A percentile compares a stretch with the other conserved stretches of the same genome.
phyloP scores from a whole-genome alignment of 2,888 invertebrate genomes.

The Chydorus sphaericus region DNA sequence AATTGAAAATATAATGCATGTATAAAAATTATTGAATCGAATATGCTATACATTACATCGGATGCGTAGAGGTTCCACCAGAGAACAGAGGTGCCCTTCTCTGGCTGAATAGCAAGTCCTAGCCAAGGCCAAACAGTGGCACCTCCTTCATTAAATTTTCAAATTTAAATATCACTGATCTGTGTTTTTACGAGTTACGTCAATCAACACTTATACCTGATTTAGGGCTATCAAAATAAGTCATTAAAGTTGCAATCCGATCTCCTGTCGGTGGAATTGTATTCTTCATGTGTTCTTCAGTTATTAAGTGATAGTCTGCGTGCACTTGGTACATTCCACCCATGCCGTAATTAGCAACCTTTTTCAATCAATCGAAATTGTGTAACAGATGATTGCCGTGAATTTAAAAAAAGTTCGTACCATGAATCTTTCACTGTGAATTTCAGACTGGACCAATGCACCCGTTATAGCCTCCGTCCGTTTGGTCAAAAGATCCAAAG shows the following conservation, averaged over 20 bases:
- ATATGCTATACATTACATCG: slow-evolving; percentile 26
- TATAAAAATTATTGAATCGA: background rate
- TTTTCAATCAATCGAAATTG: background rate
- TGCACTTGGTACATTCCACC: slow-evolving; percentile 31
- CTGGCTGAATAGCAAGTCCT: background rate
- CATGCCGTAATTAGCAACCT: slow-evolving; percentile 31
- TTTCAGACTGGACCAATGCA: background rate
- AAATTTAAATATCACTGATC: background rate
- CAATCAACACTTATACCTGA: background rate
- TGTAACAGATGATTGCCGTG: background rate
- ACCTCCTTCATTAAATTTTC: background rate
- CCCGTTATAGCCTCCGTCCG: background rate
- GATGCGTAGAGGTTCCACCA: slow-evolving; percentile 28
- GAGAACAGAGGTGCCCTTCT: slow-evolving; percentile 26
- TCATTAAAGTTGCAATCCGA: slow-evolving; percentile 5
- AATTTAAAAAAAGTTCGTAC: background rate
- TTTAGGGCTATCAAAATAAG: background rate
- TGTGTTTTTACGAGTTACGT: background rate
- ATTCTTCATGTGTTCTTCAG: background rate
- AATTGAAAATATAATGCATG: background rate
- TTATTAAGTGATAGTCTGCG: slow-evolving; percentile 13
- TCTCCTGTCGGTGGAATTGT: background rate
- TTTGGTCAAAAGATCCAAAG: background rate
- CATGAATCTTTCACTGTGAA: background rate
- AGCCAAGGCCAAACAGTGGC: background rate